These are phyloP conservation scores for Morpho achilles DNA, from an alignment of 2,888 invertebrate species.

Conservation along the genomic window DNA sequence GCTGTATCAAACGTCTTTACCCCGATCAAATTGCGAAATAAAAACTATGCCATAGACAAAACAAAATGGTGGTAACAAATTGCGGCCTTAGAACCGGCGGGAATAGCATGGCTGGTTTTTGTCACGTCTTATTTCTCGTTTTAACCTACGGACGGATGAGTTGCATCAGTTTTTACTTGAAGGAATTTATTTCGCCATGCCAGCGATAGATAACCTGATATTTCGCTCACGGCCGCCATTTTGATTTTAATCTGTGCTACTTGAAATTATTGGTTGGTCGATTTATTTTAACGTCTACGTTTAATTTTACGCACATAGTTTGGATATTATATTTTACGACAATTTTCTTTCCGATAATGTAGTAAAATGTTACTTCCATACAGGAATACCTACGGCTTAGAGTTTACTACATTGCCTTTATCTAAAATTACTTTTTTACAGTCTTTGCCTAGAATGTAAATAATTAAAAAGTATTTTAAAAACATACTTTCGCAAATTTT, in stretches of 20 bases:
- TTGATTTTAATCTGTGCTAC: conserved; percentile 66
- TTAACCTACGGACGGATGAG: conserved; percentile 53
- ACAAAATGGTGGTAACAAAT: conserved; percentile 49
- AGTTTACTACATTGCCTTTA: neutral
- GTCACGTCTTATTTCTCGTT: conserved; percentile 54
- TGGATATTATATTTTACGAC: neutral
- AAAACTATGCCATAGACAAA: conserved; percentile 43
- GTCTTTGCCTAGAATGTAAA: neutral
- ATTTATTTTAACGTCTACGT: conserved; percentile 5
- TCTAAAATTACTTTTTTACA: neutral
- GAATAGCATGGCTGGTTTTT: conserved; percentile 42
- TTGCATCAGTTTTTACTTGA: conserved; percentile 65
- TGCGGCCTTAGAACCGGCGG: conserved; percentile 41
- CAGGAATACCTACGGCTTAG: neutral
- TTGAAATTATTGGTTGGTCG: conserved; percentile 49
- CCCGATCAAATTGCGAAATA: conserved; percentile 2
- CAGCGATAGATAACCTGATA: conserved; percentile 57
- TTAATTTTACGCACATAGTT: conserved; percentile 1
- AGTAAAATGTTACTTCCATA: no score
- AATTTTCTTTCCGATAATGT: no score
- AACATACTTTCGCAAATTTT: no score
- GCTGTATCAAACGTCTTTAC: conserved; percentile 3
- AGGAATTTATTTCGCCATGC: conserved; percentile 39
- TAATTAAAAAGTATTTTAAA: neutral
- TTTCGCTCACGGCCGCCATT: conserved; percentile 54